Evolutionary conservation across 2,113 vertebrate genomes (phyloP), one percentile per base, ranked within the genome.

Genomic region (Ciconia boyciana): DNA sequence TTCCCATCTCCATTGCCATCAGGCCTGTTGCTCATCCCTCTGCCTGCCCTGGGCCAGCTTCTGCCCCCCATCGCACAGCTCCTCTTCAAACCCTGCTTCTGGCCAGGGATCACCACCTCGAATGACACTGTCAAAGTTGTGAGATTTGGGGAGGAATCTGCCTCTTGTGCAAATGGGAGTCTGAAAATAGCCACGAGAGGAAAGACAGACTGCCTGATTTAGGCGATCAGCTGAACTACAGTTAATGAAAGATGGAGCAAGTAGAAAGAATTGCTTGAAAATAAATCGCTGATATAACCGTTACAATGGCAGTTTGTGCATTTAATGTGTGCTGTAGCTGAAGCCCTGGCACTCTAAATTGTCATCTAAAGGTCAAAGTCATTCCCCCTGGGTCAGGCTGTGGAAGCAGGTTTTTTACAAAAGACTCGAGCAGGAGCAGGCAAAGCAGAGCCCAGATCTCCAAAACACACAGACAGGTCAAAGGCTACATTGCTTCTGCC

Each of bases 111-210:
- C 54, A 25, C 17, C 17, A 43, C 46, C 1, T 51, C 68, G 68
- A 76, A 46, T 3, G 26, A 16, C 2, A 1, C 25, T 44, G 46
- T 14, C 17, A 41, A 24, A 6, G 6, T 0, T 10, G 54, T 22
- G 61, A 81, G 39, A 14, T 18, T 0, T 19, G 58, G 57, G 65
- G 25, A 36, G 48, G 72, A 62, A 87, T 65, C 7, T 28, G 49
- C 62, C 75, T 61, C 65, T 28, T 16, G 7, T 12, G 32, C 51
- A 17, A 44, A 62, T 15, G 19, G 58, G 39, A 46, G 5, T 32
- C 34, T 69, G 61, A n/a, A 89, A 91, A 58, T 1, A 95, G 17
- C 71, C 39, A 0, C 0, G 7, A 36, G 19, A 66, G 32, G 49
- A 82, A 49, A 76, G 24, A 44, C 69, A 77, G 60, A 39, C 25